Evolutionary conservation across 2,113 vertebrate species (phyloP).

Genomic region (Jaculus jaculus): DNA sequence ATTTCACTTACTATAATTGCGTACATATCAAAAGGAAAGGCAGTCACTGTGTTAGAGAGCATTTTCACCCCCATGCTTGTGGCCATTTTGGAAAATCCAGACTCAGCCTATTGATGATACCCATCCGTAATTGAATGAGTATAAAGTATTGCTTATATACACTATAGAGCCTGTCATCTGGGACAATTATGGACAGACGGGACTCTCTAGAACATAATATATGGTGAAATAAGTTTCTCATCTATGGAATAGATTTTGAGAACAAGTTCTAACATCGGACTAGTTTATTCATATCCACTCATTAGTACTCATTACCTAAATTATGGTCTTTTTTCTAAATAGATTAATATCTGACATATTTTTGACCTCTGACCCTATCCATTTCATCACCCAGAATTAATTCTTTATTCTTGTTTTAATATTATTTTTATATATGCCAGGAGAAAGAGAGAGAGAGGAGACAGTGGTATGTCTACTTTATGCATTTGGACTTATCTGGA

Average conservation of each 20-base stretch:
- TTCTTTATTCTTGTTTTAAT: no score
- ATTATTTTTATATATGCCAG: no score
- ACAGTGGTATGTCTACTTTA: no score
- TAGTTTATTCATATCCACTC: background rate
- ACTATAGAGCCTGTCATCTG: background rate
- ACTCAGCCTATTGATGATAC: background rate
- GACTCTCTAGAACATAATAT: no score
- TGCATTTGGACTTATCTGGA: no score
- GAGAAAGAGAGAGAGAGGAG: no score
- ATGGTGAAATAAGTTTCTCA: no score
- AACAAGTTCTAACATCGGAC: background rate
- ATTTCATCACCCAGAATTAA: no score
- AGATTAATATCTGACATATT: background rate
- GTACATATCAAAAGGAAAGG: background rate
- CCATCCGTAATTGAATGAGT: background rate
- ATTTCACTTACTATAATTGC: background rate
- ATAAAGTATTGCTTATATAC: background rate
- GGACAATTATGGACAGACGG: no score
- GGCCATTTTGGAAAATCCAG: background rate
- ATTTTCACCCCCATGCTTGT: background rate
- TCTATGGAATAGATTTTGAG: no score
- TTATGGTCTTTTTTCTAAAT: background rate
- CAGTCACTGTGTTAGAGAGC: background rate
- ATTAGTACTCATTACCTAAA: background rate
- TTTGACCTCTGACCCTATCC: background rate